Conservation (phyloP, 2,113 vertebrate species). For the Hipposideros armiger region DNA sequence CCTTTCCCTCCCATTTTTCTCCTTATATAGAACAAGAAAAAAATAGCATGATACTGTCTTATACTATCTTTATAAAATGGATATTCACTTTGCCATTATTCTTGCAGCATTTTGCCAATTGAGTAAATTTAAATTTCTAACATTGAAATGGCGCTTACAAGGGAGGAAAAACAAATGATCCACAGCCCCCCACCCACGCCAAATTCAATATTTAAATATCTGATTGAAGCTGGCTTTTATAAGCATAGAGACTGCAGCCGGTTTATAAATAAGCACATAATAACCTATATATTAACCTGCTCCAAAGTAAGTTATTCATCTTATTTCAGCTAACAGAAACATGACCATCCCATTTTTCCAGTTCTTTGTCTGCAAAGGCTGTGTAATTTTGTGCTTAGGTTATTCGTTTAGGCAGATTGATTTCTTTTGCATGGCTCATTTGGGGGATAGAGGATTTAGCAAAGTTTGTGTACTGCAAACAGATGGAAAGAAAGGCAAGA, state of each 20-base stretch:
- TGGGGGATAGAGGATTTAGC: slow-evolving; percentile 64
- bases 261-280: slow-evolving; percentile 76
- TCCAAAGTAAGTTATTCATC: background rate
- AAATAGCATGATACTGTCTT: slow-evolving; percentile 64
- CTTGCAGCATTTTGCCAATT: slow-evolving; percentile 76
- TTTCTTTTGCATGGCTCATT: slow-evolving; percentile 80
- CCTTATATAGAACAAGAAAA: slow-evolving; percentile 70
- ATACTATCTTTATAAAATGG: slow-evolving; percentile 72
- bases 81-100: slow-evolving; percentile 76
- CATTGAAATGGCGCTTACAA: slow-evolving; percentile 56
- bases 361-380: slow-evolving; percentile 54
- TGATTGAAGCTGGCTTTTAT: slow-evolving; percentile 58
- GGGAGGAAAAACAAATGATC: slow-evolving; percentile 19
- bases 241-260: slow-evolving; percentile 74
- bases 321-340: slow-evolving; percentile 44
- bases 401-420: slow-evolving; percentile 70
- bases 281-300: slow-evolving; percentile 73
- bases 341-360: slow-evolving; percentile 66
- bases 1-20: background rate
- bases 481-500: slow-evolving; percentile 77
- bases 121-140: slow-evolving; percentile 67
- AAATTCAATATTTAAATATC: slow-evolving; percentile 71
- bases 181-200: rapidly evolving
- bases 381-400: slow-evolving; percentile 83
- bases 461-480: slow-evolving; percentile 71